Evolutionary conservation across 2,113 vertebrate genomes (phyloP).

Genomic region (Cromileptes altivelis): DNA sequence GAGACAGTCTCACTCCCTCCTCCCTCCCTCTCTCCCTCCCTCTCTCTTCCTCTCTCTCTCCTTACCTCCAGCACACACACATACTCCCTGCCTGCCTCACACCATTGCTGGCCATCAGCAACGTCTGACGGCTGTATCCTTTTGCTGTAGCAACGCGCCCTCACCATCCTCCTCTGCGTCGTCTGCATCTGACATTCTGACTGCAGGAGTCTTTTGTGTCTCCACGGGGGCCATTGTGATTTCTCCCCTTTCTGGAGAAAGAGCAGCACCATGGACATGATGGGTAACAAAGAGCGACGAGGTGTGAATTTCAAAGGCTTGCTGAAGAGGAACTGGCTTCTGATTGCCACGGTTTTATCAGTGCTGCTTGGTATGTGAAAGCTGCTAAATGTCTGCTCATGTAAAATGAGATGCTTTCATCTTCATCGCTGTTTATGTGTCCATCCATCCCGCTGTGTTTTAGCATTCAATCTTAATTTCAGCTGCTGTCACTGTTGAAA

Average conservation of each 20-base stretch:
- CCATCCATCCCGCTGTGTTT: neutral
- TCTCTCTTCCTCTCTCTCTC: neutral
- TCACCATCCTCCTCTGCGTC: constrained; percentile 28
- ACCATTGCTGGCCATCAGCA: constrained; percentile 52
- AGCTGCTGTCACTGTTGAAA: constrained; percentile 23
- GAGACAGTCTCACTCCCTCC: constrained; percentile 14
- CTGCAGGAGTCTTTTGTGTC: constrained; percentile 54
- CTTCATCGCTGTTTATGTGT: constrained; percentile 2
- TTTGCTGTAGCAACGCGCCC: constrained; percentile 40
- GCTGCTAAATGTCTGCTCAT: constrained; percentile 31
- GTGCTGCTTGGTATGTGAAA: constrained; percentile 91
- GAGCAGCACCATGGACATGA: constrained; percentile 76
- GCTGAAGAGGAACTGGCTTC: constrained; percentile 92
- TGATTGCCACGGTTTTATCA: constrained; percentile 89
- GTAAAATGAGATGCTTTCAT: constrained; percentile 18
- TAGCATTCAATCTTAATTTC: neutral
- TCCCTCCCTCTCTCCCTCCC: neutral
- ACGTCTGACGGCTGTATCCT: constrained; percentile 71
- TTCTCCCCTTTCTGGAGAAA: neutral
- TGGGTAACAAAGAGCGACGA: constrained; percentile 85
- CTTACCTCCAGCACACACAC: neutral
- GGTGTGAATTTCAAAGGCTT: constrained; percentile 82
- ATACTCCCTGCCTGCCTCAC: constrained; percentile 32
- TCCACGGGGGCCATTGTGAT: constrained; percentile 30
- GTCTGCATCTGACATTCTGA: constrained; percentile 43